These are phyloP conservation scores for Zeus faber DNA, from an alignment of 2,113 vertebrate genomes.

Conservation along the genomic window DNA sequence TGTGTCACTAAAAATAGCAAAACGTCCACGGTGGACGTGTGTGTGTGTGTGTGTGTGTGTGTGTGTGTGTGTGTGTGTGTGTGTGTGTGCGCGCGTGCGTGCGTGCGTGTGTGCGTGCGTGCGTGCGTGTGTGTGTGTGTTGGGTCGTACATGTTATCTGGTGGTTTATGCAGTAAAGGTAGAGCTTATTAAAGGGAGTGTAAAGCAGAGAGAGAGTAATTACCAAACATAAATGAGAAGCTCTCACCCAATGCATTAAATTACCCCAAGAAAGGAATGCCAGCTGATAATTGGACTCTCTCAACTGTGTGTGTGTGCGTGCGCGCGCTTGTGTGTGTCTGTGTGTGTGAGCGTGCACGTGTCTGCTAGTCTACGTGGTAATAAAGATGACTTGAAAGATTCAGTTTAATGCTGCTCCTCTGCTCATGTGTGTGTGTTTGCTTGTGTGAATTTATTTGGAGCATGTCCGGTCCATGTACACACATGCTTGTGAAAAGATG, in stretches of 20 bases:
- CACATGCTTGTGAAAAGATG: too few species aligned
- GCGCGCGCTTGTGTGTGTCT: constrained; percentile 17
- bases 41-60: too few species aligned
- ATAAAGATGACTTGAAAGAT: too few species aligned
- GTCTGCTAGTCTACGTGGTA: neutral
- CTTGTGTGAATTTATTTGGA: too few species aligned
- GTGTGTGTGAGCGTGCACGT: neutral
- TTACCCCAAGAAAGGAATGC: constrained; percentile 69
- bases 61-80: too few species aligned
- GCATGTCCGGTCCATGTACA: too few species aligned
- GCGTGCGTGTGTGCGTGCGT: constrained; percentile 2
- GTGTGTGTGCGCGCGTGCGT: neutral
- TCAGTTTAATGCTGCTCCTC: too few species aligned
- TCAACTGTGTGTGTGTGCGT: constrained; percentile 35
- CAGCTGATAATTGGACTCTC: constrained; percentile 70
- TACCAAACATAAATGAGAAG: constrained; percentile 75
- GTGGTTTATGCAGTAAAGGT: constrained; percentile 70
- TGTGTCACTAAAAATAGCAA: too few species aligned
- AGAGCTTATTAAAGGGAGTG: constrained; percentile 72
- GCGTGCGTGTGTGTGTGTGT: constrained; percentile 10
- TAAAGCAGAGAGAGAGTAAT: constrained; percentile 73
- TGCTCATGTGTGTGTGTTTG: neutral
- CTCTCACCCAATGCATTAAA: constrained; percentile 73
- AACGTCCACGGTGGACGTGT: too few species aligned
- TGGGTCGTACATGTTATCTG: constrained; percentile 47